Conservation (phyloP, 2,113 vertebrate genomes). For the Columba livia region DNA sequence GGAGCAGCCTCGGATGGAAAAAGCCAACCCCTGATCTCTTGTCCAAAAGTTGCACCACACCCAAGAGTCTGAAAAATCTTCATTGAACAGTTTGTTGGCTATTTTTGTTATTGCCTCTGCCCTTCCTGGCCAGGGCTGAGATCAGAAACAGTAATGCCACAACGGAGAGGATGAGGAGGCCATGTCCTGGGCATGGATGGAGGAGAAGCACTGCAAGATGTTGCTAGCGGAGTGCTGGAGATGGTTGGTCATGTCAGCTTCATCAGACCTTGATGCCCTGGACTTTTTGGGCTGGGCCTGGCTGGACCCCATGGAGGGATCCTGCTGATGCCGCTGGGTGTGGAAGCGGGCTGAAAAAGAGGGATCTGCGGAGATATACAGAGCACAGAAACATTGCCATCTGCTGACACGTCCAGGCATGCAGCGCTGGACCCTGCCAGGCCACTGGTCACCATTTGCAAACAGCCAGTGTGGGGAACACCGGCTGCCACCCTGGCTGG, state of each 20-base stretch:
- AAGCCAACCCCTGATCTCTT: conserved; percentile 26
- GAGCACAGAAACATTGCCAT: conserved; percentile 69
- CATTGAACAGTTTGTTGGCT: background rate
- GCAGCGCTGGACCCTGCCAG: background rate
- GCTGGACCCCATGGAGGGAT: accelerated
- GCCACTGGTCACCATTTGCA: background rate
- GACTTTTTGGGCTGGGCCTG: background rate
- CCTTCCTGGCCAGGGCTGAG: conserved; percentile 42
- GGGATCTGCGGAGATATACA: background rate
- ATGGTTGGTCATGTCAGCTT: background rate
- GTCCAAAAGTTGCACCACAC: conserved; percentile 1
- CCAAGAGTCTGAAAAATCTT: background rate
- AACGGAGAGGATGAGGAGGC: background rate
- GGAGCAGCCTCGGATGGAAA: background rate
- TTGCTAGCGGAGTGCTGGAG: background rate
- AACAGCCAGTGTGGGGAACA: accelerated
- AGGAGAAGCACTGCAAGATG: background rate
- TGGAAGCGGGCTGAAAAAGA: background rate
- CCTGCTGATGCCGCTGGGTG: background rate
- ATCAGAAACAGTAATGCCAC: background rate
- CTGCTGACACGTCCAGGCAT: conserved; percentile 46
- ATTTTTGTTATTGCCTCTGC: conserved; percentile 40
- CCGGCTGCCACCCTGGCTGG: accelerated
- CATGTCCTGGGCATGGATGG: accelerated
- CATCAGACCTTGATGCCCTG: accelerated